Conservation (phyloP, 2,888 invertebrate genomes). For the Pristionchus fissidentatus region DNA sequence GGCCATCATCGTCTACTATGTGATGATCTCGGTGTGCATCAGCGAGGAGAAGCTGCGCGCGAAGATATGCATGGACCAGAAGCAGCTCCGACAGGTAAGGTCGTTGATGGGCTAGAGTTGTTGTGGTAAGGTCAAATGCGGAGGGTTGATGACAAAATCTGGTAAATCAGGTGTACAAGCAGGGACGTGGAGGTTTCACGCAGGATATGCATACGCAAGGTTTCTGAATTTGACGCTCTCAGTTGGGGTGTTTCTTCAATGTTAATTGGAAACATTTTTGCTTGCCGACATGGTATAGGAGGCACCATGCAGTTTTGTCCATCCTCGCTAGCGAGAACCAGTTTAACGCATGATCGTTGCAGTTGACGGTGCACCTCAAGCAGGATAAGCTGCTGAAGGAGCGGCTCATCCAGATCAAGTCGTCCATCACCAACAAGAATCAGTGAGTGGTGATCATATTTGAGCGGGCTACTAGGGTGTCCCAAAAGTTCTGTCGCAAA, state of each 20-base stretch:
- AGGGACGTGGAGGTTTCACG: neutral
- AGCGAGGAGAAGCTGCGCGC: constrained; percentile 71
- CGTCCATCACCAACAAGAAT: neutral
- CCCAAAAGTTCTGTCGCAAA: no score
- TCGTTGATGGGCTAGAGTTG: neutral
- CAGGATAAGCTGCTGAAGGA: constrained; percentile 74
- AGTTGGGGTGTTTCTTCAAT: no score
- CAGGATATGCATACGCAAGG: neutral
- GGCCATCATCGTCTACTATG: constrained; percentile 69
- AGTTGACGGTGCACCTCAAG: constrained; percentile 62
- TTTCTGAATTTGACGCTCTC: no score
- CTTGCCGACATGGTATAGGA: no score
- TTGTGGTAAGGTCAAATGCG: neutral
- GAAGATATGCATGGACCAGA: constrained; percentile 69
- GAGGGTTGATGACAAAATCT: neutral
- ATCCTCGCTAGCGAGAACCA: no score
- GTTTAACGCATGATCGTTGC: no score
- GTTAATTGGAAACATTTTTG: no score
- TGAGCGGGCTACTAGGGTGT: no score
- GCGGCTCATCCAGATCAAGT: constrained; percentile 65
- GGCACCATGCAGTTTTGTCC: no score
- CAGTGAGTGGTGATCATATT: constrained; percentile 20
- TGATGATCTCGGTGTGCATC: constrained; percentile 71
- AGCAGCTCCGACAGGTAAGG: constrained; percentile 63
- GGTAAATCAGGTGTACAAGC: neutral